phyloP scores from a whole-genome alignment of 2,113 vertebrate genomes.

The Anthoscopus minutus region DNA sequence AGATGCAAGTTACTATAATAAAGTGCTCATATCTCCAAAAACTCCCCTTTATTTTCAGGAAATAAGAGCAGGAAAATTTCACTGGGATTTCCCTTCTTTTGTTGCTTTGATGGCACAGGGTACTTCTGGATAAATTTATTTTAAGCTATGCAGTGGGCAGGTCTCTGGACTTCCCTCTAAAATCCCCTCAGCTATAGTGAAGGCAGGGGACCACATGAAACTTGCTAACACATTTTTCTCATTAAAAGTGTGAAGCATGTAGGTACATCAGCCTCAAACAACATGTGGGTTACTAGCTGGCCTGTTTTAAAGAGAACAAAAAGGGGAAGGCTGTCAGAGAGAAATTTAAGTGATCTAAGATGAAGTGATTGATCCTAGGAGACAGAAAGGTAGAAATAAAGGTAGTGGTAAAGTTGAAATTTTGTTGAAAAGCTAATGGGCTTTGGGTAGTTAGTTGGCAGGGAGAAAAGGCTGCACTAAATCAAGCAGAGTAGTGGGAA shows the following conservation, averaged over 20 bases:
- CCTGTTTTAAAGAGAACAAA: not conserved
- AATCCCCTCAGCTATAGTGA: not conserved
- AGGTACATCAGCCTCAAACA: not conserved
- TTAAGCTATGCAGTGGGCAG: not conserved
- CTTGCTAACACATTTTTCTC: not conserved
- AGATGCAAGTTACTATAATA: not conserved
- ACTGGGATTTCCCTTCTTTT: not conserved
- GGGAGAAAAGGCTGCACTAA: not conserved
- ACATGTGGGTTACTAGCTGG: not conserved
- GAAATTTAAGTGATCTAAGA: not conserved
- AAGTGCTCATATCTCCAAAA: not conserved
- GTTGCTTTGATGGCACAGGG: not conserved
- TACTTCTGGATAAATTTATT: not conserved
- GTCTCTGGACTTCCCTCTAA: not conserved
- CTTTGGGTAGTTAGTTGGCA: not conserved
- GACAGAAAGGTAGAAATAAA: not conserved
- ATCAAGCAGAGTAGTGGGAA: accelerated
- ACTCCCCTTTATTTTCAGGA: not conserved
- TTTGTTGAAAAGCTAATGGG: not conserved
- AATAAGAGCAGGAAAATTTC: not conserved
- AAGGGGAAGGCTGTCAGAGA: not conserved
- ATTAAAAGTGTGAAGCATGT: not conserved
- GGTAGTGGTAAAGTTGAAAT: not conserved
- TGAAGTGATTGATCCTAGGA: not conserved
- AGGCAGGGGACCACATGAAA: not conserved